Base-by-base conservation (phyloP, 2,113 vertebrate genomes). In the Prietella phreatophila region DNA sequence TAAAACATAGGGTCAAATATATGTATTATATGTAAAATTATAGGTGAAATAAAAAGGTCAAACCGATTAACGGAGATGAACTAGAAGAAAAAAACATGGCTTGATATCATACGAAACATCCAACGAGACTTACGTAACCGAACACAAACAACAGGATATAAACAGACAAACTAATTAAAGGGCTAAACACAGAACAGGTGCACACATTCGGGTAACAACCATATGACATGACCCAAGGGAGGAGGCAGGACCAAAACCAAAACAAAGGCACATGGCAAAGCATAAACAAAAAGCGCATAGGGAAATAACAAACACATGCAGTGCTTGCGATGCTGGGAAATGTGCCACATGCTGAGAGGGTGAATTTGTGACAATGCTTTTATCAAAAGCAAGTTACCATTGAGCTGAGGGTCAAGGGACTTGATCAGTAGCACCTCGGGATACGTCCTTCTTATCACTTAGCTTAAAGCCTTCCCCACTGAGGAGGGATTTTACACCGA, bases 141-240 rank as follows among this genome's bases (percentile, higher is more conserved):
- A 78, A 50, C 75, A 78, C 36, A 33, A 80, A 80, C 75, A 78
- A n/a, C 15, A 58, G 79, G 55, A 30, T 81, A 8, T 27, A 61
- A 39, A 82, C 33, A 42, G 10, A 25, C 13, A 6, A 36, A 42
- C 20, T 39, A 10, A 81, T 33, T 11, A 39, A 11, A 60, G 30
- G 14, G 55, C 55, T 81, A 36, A 81, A 58, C 80, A 82, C 33
- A 82, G 33, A 39, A 82, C 56, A 82, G 56, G 33, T 42, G 22
- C 11, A 60, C n/a, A 39, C 20, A 22, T 82, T 82, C 6, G 9
- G 8, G 42, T 58, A 58, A 60, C 80, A 61, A 61, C 11, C 2
- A 13, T 61, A 17, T 61, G 33, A 39, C 20, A 82, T 60, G 55
- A 39, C 20, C 47, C 47, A 50, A 39, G 80, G 55, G 20, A 82